Evolutionary conservation across 1,140 invertebrate genomes (phyloP).

Genomic region (Scaptomyza graminum): DNA sequence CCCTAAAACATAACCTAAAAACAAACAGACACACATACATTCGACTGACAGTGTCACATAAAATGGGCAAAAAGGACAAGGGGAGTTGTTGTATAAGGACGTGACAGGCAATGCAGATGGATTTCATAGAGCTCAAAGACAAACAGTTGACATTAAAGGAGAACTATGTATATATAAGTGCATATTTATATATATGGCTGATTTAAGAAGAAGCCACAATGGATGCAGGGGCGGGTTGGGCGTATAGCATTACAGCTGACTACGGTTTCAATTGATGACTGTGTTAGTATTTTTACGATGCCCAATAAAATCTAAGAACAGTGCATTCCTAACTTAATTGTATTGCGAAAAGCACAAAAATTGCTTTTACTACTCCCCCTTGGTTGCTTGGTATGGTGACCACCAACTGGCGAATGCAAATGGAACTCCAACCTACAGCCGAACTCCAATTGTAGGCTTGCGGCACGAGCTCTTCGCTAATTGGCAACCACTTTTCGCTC

Average conservation of each 20-base stretch:
- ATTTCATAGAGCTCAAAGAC: slow-evolving; percentile 43
- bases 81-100: slow-evolving; percentile 17
- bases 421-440: slow-evolving; percentile 12
- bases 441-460: slow-evolving; percentile 3
- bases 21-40: slow-evolving; percentile 32
- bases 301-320: slow-evolving; percentile 40
- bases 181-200: slow-evolving; percentile 12
- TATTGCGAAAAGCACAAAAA: slow-evolving; percentile 32
- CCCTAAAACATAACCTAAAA: slow-evolving; percentile 39
- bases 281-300: slow-evolving; percentile 24
- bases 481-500: slow-evolving; percentile 72
- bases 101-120: slow-evolving; percentile 40
- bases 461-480: slow-evolving; percentile 58
- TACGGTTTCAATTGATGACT: slow-evolving; percentile 41
- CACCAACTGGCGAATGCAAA: slow-evolving; percentile 56
- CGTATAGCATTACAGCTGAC: slow-evolving; percentile 38
- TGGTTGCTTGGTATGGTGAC: background rate
- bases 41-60: slow-evolving; percentile 36
- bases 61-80: slow-evolving; percentile 40
- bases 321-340: slow-evolving; percentile 39
- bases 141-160: slow-evolving; percentile 38
- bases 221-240: slow-evolving; percentile 6
- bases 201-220: slow-evolving; percentile 26
- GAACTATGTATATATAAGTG: background rate
- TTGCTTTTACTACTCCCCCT: background rate